Percentiles rank a stretch among this genome's conserved stretches.
These are phyloP conservation scores for Tachyglossus aculeatus DNA, from an alignment of 2,797 vertebrate genomes.

Conservation along the genomic window DNA sequence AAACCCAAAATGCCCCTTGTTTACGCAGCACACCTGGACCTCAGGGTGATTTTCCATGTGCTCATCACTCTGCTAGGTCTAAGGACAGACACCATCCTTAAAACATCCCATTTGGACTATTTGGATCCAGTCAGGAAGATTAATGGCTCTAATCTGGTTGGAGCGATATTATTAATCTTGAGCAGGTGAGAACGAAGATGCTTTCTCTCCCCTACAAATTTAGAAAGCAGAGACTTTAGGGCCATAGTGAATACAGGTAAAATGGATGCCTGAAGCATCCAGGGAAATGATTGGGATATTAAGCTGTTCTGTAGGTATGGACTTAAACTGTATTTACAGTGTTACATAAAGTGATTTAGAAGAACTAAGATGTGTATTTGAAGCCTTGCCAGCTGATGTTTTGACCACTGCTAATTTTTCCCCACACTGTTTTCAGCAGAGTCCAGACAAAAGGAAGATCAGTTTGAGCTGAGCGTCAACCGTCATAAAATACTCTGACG, in stretches of 20 bases:
- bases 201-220: constrained; percentile 57
- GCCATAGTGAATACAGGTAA: constrained; percentile 51
- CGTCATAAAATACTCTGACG: constrained; percentile 29
- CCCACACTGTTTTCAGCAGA: constrained; percentile 26
- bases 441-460: constrained; percentile 26
- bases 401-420: constrained; percentile 25
- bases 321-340: constrained; percentile 45
- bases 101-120: constrained; percentile 76
- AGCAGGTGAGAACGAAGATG: constrained; percentile 59
- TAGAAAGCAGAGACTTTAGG: constrained; percentile 37
- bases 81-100: constrained; percentile 68
- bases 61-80: constrained; percentile 67
- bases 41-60: constrained; percentile 58
- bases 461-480: neutral
- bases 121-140: constrained; percentile 74
- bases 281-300: constrained; percentile 57
- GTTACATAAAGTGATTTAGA: constrained; percentile 45
- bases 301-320: constrained; percentile 34
- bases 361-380: constrained; percentile 29
- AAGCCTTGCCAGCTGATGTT: constrained; percentile 9
- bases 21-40: constrained; percentile 65
- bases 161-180: constrained; percentile 75
- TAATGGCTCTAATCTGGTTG: constrained; percentile 71
- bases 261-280: constrained; percentile 37
- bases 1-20: constrained; percentile 67